Evolutionary conservation across 2,888 invertebrate genomes (phyloP), one percentile per base, ranked within the genome.

Genomic region (Oscheius myriophilus): DNA sequence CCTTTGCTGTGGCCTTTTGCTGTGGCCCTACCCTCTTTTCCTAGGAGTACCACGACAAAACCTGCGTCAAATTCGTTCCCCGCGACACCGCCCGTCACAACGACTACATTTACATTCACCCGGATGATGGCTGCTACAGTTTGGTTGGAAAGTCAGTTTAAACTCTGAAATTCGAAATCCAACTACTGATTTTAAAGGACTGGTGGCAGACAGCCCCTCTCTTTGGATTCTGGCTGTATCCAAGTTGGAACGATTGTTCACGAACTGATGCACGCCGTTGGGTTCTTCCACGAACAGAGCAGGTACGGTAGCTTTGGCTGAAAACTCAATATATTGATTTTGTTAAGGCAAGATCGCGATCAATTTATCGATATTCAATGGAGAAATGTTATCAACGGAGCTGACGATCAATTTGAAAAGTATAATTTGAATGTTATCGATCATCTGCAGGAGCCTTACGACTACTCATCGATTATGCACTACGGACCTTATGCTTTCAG

Each of bases 111-210:
- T 87, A 88, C 26, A 88, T 91, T 69, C 89, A 90, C 82, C 87
- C 87, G 11, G 87, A 87, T 49, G 88, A 90, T 0, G 91, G 92
- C 16, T 92, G 92, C 85, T 92, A 92, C 90, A 92, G 92, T 0
- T 91, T 91, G 78, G 91, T 92, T 2, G 92, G 92, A 67, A 77
- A 77, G 76, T 76, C n/a, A 59, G 72, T 58, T 42, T 16, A 18
- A 21, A 25, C 57, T 16, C 26, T 43, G 14, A 4, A 52, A 4
- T 23, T 6, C 39, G 3, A 41, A 41, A 41, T 39, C 18, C 2
- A 59, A 42, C 25, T 55, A 9, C 51, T 51, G 11, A 51, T n/a
- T 18, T 72, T 70, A 23, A 46, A 77, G 78, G 58, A 80, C 80
- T 11, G 80, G 80, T 11, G 80, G 80, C 21, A 71, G 76, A 39